phyloP scores from a whole-genome alignment of 2,797 vertebrate species.

The Sebastes trivittatus region DNA sequence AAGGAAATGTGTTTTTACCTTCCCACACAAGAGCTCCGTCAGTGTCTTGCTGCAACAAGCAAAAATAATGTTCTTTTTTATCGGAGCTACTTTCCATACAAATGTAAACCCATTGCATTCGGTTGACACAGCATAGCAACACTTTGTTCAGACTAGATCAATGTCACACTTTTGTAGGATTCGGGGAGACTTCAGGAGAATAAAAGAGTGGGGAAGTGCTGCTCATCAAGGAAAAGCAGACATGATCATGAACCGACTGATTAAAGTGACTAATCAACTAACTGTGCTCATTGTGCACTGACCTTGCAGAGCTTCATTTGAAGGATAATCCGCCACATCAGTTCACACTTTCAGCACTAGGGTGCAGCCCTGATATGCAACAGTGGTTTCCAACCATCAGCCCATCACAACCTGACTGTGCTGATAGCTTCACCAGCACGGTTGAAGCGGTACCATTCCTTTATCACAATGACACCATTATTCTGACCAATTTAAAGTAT shows the following conservation, averaged over 20 bases:
- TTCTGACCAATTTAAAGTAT: neutral
- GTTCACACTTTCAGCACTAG: constrained; percentile 41
- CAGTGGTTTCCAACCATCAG: neutral
- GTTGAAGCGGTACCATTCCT: neutral
- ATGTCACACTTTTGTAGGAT: neutral
- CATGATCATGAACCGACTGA: neutral
- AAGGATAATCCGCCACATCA: constrained; percentile 1
- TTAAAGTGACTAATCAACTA: constrained; percentile 16
- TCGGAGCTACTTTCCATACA: constrained; percentile 37
- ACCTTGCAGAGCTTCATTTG: neutral
- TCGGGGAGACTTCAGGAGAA: neutral
- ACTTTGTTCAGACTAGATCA: constrained; percentile 1
- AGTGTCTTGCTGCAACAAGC: constrained; percentile 47
- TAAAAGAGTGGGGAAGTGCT: neutral
- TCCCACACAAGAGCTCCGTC: constrained; percentile 40
- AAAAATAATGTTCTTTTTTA: constrained; percentile 34
- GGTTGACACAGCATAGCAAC: neutral
- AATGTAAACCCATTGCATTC: constrained; percentile 22
- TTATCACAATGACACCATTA: neutral
- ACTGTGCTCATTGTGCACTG: neutral
- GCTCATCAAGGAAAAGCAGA: neutral
- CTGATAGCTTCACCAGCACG: neutral
- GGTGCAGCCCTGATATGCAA: constrained; percentile 37
- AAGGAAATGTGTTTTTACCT: constrained; percentile 55
- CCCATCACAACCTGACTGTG: neutral